Evolutionary conservation across 2,113 vertebrate genomes (phyloP).

Genomic region (Anas platyrhynchos): DNA sequence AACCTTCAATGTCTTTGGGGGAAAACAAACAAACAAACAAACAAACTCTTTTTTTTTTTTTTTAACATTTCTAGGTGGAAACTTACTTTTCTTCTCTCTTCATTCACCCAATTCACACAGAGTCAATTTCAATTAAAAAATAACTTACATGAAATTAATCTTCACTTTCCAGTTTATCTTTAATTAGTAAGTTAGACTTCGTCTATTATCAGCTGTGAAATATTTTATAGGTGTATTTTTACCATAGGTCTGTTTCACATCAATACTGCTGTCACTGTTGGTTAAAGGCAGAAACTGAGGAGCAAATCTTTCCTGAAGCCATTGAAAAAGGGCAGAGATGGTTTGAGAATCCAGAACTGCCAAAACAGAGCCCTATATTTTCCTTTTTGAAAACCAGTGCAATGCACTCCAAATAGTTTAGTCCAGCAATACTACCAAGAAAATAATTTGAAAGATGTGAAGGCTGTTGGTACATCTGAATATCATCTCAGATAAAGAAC

Average conservation of each 20-base stretch:
- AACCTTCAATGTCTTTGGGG: neutral
- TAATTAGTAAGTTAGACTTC: neutral
- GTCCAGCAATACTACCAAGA: neutral
- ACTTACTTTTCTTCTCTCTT: neutral
- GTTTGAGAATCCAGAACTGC: neutral
- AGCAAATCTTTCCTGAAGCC: neutral
- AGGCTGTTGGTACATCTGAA: neutral
- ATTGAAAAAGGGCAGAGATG: neutral
- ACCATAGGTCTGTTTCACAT: neutral
- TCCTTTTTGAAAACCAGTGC: neutral
- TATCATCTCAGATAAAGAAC: neutral
- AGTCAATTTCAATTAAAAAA: neutral
- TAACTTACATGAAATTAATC: neutral
- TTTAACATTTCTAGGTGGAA: neutral
- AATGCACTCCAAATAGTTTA: neutral
- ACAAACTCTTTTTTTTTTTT: neutral
- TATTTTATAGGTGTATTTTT: neutral
- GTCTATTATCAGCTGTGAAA: neutral
- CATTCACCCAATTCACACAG: fast-evolving
- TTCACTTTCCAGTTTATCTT: neutral
- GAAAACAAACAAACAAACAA: neutral
- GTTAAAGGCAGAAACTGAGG: neutral
- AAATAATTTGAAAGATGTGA: neutral
- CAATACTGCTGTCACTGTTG: neutral
- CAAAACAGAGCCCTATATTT: neutral